Base-by-base conservation (phyloP, 2,797 vertebrate genomes). In the Stomatorhinus walkeri region DNA sequence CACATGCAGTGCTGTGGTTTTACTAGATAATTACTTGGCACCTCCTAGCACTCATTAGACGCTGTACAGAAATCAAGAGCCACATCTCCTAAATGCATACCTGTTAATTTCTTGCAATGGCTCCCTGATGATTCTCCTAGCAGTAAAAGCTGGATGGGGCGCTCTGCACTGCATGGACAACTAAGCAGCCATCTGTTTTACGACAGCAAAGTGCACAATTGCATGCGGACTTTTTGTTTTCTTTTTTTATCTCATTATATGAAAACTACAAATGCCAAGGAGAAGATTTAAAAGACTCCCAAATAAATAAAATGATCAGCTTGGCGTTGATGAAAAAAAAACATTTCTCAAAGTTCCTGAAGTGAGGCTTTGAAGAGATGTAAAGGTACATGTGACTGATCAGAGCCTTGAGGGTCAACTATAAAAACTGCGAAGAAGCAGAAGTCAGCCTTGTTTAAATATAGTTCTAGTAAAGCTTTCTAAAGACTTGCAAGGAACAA, bases 161-260 rank as follows among this genome's bases (percentile, higher is more conserved):
- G 9, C 19, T 24, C 28, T 9, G 49, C n/a, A 61, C 51, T 43
- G 85, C 28, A 87, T 28, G 22, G 88, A 19, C 54, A 86, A 79
- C 40, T 52, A 81, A 87, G 85, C 40, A 28, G 49, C 64, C 85
- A 87, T 89, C 85, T 89, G 89, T 48, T 81, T 81, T 54, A 48
- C 40, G 72, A 49, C 84, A 52, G 56, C n/a, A 85, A 56, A n/a
- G n/a, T 2, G 32, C 59, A 87, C 64, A 64, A 61, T 40, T 76
- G 49, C 40, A 52, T 54, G 83, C 22, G 10, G 24, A 4, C 22
- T 32, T 10, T 49, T 3, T 22, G 56, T 59, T 59, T 61, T 24
- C 59, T 43, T 56, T 81, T 51, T 49, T 36, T 51, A 36, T 79
- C 48, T n/a, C 19, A 61, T 51, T 68, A 48, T 79, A 46, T n/a